A percentile compares a stretch with the other conserved stretches of the same genome.
Evolutionary conservation across 2,113 vertebrate genomes (phyloP).

Genomic region (Tringa solitaria): DNA sequence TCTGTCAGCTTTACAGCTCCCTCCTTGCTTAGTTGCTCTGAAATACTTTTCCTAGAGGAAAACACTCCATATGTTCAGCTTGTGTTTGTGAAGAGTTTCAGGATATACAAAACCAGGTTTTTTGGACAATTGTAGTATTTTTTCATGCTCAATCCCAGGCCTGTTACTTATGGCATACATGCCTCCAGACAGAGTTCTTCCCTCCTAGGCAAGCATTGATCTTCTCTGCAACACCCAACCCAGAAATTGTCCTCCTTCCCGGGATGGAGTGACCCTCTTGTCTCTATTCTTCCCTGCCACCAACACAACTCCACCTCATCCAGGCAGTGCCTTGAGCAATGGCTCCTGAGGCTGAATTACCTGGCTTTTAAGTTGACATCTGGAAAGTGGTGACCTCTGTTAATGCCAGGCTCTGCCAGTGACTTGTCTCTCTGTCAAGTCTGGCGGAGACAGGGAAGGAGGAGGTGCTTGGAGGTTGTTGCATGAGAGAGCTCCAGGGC

Average conservation of each 20-base stretch:
- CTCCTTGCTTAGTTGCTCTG: neutral
- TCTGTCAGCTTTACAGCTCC: neutral
- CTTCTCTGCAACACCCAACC: neutral
- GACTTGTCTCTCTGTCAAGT: fast-evolving
- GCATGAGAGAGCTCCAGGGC: neutral
- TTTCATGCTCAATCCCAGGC: neutral
- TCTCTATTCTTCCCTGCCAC: neutral
- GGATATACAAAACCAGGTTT: neutral
- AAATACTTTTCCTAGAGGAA: neutral
- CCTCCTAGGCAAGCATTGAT: neutral
- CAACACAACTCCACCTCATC: neutral
- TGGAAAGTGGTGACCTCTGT: neutral
- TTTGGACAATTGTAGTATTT: neutral
- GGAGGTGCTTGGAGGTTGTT: neutral
- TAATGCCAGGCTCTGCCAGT: neutral
- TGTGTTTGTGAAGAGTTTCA: neutral
- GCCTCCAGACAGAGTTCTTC: neutral
- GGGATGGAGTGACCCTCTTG: neutral
- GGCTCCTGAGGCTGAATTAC: neutral
- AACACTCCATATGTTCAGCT: neutral
- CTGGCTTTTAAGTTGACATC: too few relatives aligned
- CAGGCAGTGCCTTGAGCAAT: fast-evolving
- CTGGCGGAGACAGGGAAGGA: neutral
- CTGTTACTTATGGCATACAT: fast-evolving
- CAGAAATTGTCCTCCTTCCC: neutral